These are phyloP conservation scores for Apis mellifera DNA, from an alignment of 1,140 invertebrate genomes.

Conservation along the genomic window DNA sequence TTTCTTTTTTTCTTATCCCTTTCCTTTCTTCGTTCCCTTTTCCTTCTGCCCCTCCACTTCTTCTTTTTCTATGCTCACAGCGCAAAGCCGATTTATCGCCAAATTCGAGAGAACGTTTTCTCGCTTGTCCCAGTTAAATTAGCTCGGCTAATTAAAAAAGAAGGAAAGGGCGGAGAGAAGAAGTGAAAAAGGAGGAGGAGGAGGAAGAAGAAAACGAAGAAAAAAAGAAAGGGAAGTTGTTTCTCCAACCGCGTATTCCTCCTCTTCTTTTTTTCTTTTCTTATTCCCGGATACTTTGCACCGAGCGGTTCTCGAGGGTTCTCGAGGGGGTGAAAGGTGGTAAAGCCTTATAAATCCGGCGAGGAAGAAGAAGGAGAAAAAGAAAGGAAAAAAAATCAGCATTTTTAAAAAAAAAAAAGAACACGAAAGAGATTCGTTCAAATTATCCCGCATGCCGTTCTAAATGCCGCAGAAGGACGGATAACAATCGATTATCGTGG, in stretches of 20 bases:
- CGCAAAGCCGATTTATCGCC: slow-evolving; percentile 40
- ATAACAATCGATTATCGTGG: slow-evolving; percentile 56
- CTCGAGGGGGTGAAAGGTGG: not conserved
- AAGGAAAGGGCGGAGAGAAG: not conserved
- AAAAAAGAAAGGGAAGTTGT: not conserved
- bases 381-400: not conserved
- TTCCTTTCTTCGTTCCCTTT: too few species aligned
- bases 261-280: not conserved
- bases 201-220: not conserved
- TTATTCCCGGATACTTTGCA: slow-evolving; percentile 17
- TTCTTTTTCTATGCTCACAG: not conserved
- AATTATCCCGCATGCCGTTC: slow-evolving; percentile 17
- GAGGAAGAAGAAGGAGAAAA: too few species aligned
- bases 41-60: not conserved
- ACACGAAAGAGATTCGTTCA: slow-evolving; percentile 19
- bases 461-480: slow-evolving; percentile 43
- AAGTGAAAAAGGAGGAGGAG: too few species aligned
- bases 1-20: not conserved
- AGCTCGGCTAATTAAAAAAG: slow-evolving; percentile 35
- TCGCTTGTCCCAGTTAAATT: slow-evolving; percentile 38
- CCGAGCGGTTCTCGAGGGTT: slow-evolving; percentile 5
- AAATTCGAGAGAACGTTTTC: slow-evolving; percentile 9
- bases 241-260: slow-evolving; percentile 1
- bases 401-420: not conserved
- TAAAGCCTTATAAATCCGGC: slow-evolving; percentile 32